Percentiles rank a stretch among this genome's conserved stretches.
phyloP scores from a whole-genome alignment of 1,140 invertebrate genomes.

The Cecropterus lyciades region DNA sequence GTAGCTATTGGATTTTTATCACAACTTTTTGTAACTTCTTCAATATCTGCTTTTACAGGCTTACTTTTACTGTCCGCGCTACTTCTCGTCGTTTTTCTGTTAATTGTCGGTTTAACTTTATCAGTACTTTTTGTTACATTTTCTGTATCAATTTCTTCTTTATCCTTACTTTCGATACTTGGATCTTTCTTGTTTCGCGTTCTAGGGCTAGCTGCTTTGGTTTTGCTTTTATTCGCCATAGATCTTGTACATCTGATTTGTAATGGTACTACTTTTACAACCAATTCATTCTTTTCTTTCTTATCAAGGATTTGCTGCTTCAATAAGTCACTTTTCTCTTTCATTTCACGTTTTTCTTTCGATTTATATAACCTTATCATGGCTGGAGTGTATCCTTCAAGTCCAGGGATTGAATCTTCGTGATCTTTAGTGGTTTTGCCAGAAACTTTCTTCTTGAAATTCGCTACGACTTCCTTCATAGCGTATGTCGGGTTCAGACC shows the following conservation, averaged over 20 bases:
- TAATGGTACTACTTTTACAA: constrained; percentile 10
- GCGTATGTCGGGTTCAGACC: constrained; percentile 84
- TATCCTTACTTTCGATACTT: constrained; percentile 17
- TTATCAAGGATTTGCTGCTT: constrained; percentile 51
- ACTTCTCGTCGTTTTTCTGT: background rate
- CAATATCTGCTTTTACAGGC: background rate
- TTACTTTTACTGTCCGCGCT: constrained; percentile 30
- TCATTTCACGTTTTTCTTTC: constrained; percentile 73
- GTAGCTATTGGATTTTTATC: constrained; percentile 4
- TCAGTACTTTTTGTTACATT: constrained; percentile 28
- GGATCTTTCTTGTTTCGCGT: constrained; percentile 34
- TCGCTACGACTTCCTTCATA: constrained; percentile 84
- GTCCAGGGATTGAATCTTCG: constrained; percentile 54
- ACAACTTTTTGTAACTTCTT: background rate
- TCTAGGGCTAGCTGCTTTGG: constrained; percentile 39
- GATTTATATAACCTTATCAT: constrained; percentile 82
- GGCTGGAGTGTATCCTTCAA: constrained; percentile 83
- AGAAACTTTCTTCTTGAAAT: constrained; percentile 70
- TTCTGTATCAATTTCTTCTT: constrained; percentile 16
- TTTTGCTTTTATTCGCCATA: constrained; percentile 45
- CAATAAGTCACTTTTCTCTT: constrained; percentile 65
- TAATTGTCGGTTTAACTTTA: background rate
- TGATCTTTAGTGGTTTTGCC: constrained; percentile 64
- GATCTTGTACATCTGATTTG: constrained; percentile 61
- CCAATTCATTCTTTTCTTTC: constrained; percentile 40